phyloP scores from a whole-genome alignment of 2,113 vertebrate genomes.

The Rhinolophus sinicus region DNA sequence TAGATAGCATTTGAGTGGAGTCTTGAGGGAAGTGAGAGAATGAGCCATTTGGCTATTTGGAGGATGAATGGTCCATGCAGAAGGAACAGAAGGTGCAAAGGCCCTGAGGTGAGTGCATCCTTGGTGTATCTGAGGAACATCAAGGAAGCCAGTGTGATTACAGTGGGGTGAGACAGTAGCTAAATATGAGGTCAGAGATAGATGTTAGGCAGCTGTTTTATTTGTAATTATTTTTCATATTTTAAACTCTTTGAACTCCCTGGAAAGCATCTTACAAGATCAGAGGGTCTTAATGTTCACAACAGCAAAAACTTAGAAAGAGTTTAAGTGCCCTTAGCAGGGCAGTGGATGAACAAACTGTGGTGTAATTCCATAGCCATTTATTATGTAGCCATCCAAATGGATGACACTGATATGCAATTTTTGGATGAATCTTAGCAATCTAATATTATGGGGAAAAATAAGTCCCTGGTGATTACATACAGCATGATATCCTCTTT shows the following conservation, averaged over 20 bases:
- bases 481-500: background rate
- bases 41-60: background rate
- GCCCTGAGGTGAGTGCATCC: background rate
- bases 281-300: background rate
- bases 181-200: background rate
- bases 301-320: background rate
- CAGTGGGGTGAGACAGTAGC: background rate
- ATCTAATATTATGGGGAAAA: background rate
- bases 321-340: background rate
- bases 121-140: background rate
- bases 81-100: background rate
- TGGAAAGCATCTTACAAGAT: background rate
- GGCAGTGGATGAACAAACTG: background rate
- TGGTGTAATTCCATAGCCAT: background rate
- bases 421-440: background rate
- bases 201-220: background rate
- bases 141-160: background rate
- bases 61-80: background rate
- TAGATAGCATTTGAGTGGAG: background rate
- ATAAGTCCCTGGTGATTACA: background rate
- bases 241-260: background rate
- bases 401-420: background rate
- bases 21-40: background rate
- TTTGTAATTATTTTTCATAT: background rate
- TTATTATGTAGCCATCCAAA: background rate